Evolutionary conservation across 2,113 vertebrate genomes (phyloP).

Genomic region (Callorhinus ursinus): DNA sequence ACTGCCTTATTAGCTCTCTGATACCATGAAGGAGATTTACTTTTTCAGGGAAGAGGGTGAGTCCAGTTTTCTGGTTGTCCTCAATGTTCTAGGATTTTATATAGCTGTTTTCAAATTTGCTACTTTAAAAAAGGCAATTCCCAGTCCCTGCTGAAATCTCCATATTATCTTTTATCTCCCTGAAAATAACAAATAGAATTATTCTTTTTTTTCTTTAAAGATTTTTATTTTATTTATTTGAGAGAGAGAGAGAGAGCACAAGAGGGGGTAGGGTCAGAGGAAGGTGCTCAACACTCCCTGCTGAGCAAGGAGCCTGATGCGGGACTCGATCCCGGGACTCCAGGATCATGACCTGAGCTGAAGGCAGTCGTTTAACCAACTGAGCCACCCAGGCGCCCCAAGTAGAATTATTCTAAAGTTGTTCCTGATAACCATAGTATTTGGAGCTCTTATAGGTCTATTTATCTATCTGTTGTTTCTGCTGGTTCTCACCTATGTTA

Average conservation of each 20-base stretch:
- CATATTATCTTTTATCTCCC: background rate
- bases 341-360: too few species aligned
- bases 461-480: background rate
- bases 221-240: too few species aligned
- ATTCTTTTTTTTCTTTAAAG: background rate
- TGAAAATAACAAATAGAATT: background rate
- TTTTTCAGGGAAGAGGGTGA: background rate
- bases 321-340: too few species aligned
- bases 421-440: background rate
- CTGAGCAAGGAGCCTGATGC: too few species aligned
- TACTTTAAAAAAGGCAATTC: background rate
- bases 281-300: too few species aligned
- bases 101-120: background rate
- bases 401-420: background rate
- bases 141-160: background rate
- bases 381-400: background rate
- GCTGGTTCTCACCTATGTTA: background rate
- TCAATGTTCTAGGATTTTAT: background rate
- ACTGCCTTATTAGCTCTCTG: background rate
- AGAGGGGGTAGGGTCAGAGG: too few species aligned
- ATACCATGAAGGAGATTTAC: background rate
- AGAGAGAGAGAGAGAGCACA: too few species aligned
- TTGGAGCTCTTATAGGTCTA: background rate
- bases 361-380: too few species aligned
- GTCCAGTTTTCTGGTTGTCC: background rate